Percentiles rank a stretch among this genome's conserved stretches.
Conservation (phyloP, 2,113 vertebrate species). For the Vulpes ferrilata region DNA sequence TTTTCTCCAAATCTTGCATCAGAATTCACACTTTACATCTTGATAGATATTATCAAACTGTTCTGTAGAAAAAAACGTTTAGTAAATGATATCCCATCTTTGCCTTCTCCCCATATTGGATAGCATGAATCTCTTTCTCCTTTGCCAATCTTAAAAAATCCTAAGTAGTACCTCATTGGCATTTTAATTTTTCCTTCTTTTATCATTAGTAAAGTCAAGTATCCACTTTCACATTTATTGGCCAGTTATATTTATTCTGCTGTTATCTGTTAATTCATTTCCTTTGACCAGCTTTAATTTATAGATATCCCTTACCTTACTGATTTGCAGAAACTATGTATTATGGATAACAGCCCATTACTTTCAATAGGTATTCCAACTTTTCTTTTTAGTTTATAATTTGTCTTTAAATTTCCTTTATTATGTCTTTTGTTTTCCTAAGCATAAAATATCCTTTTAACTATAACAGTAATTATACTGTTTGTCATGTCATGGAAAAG, state of each 20-base stretch:
- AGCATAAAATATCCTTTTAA: conserved; percentile 17
- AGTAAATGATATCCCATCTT: not conserved
- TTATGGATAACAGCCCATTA: not conserved
- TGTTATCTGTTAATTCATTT: not conserved
- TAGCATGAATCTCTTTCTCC: not conserved
- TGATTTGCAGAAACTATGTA: not conserved
- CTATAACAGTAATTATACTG: not conserved
- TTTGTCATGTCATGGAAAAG: not conserved
- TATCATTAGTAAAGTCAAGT: not conserved
- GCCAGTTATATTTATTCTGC: not conserved
- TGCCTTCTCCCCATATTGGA: not conserved
- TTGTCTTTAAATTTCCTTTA: conserved; percentile 19
- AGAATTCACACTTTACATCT: not conserved
- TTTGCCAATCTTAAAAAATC: not conserved
- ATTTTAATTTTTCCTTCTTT: conserved; percentile 7
- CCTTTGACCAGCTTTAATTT: conserved; percentile 30
- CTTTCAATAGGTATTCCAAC: not conserved
- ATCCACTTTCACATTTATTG: conserved; percentile 4
- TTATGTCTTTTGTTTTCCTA: conserved; percentile 40
- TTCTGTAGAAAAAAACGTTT: not conserved
- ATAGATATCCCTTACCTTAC: not conserved
- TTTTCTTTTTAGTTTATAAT: not conserved
- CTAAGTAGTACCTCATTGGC: not conserved
- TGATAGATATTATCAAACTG: not conserved
- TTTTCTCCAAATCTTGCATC: not conserved